Evolutionary conservation across 2,797 vertebrate genomes (phyloP).

Genomic region (Otolemur crassicaudatus): DNA sequence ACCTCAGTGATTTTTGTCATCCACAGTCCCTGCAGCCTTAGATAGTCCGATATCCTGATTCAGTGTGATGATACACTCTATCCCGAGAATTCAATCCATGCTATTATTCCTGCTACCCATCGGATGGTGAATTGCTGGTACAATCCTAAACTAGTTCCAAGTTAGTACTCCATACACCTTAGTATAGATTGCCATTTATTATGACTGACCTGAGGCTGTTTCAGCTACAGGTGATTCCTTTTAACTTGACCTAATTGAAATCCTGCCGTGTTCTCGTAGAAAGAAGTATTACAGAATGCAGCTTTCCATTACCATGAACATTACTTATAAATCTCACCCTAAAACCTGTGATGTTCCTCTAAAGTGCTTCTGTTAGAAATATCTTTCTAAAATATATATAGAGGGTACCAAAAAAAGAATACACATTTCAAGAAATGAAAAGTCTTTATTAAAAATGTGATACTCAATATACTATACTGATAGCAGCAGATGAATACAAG

Average conservation of each 20-base stretch:
- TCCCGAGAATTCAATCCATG: not conserved
- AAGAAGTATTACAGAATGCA: slow-evolving; percentile 65
- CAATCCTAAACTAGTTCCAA: slow-evolving; percentile 67
- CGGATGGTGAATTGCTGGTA: not conserved
- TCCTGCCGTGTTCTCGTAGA: slow-evolving; percentile 53
- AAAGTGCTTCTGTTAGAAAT: slow-evolving; percentile 58
- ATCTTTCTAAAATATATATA: slow-evolving; percentile 42
- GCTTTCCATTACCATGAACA: slow-evolving; percentile 62
- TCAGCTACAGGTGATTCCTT: slow-evolving; percentile 53
- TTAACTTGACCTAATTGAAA: slow-evolving; percentile 71
- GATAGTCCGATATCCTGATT: slow-evolving; percentile 66
- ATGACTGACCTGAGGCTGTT: slow-evolving; percentile 55
- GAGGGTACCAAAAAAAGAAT: too few species aligned
- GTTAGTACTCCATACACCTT: slow-evolving; percentile 62
- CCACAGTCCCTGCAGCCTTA: not conserved
- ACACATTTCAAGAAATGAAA: too few species aligned
- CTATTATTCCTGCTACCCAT: slow-evolving; percentile 53
- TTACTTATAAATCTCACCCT: slow-evolving; percentile 70
- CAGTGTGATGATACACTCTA: slow-evolving; percentile 35
- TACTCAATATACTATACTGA: too few species aligned
- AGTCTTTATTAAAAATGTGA: too few species aligned
- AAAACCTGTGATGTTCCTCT: slow-evolving; percentile 22
- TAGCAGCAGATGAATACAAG: too few species aligned
- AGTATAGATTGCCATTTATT: slow-evolving; percentile 60
- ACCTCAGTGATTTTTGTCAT: slow-evolving; percentile 50